Evolutionary conservation across 2,888 invertebrate species (phyloP).

Genomic region (Ypsolopha scabrella): DNA sequence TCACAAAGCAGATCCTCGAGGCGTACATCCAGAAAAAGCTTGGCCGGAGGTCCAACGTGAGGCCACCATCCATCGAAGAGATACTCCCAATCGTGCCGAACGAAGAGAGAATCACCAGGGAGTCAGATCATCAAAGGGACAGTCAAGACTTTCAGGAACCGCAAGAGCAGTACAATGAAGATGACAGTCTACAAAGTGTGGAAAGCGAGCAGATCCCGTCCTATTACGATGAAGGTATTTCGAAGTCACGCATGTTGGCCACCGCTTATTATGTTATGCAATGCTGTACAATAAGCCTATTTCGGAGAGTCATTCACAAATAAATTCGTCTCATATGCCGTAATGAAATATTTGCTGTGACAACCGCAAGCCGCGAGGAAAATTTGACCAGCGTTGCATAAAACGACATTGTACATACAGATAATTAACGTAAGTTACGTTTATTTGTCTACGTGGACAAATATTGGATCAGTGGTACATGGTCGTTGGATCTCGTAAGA

Average conservation of each 20-base stretch:
- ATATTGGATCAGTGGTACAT: neutral
- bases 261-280: neutral
- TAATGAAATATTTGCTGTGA: neutral
- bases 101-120: conserved; percentile 24
- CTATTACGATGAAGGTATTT: conserved; percentile 61
- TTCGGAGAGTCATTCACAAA: neutral
- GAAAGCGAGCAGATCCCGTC: conserved; percentile 79
- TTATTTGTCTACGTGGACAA: conserved; percentile 1
- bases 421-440: neutral
- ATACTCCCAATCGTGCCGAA: conserved; percentile 68
- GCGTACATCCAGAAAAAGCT: conserved; percentile 78
- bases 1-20: conserved; percentile 81
- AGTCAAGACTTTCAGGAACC: conserved; percentile 18
- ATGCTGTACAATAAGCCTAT: neutral
- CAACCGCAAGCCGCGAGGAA: neutral
- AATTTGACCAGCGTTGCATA: neutral
- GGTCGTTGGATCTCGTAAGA: too few relatives aligned
- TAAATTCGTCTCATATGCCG: neutral
- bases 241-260: conserved; percentile 16
- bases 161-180: conserved; percentile 28
- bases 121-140: conserved; percentile 20
- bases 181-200: conserved; percentile 75
- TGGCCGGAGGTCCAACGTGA: conserved; percentile 61
- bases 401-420: neutral
- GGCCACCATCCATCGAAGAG: conserved; percentile 73